A percentile compares a stretch with the other conserved stretches of the same genome.
phyloP scores from a whole-genome alignment of 2,113 vertebrate species.

The Numida meleagris region DNA sequence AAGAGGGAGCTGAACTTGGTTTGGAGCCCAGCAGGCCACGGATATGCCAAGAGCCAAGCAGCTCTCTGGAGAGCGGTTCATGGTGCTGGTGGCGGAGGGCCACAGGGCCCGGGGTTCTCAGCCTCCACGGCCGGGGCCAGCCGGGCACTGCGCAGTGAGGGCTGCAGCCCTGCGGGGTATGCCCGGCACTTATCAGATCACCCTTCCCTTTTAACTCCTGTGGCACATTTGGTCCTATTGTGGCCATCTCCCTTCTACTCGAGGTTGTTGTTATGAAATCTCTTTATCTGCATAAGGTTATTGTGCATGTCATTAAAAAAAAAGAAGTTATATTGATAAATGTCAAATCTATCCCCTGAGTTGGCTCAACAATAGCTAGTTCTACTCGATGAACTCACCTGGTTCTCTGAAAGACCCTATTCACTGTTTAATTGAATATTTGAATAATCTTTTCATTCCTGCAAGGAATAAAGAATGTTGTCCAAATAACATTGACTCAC shows the following conservation, averaged over 20 bases:
- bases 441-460: constrained; percentile 98
- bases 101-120: too few relatives aligned
- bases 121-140: too few relatives aligned
- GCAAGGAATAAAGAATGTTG: constrained; percentile 96
- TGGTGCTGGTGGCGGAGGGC: background rate
- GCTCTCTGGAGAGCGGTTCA: fast-evolving
- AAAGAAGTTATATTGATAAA: constrained; percentile 73
- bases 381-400: constrained; percentile 82
- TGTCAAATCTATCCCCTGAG: constrained; percentile 71
- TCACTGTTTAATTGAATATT: constrained; percentile 99
- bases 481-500: constrained; percentile 94
- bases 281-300: constrained; percentile 74
- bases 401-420: constrained; percentile 90
- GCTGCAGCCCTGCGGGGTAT: background rate
- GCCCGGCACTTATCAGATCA: constrained; percentile 16
- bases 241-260: background rate
- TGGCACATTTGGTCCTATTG: constrained; percentile 37
- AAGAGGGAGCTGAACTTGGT: background rate
- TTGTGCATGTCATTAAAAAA: constrained; percentile 65
- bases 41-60: background rate
- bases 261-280: constrained; percentile 50
- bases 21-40: background rate
- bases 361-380: constrained; percentile 78
- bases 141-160: too few relatives aligned
- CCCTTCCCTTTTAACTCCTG: constrained; percentile 17